phyloP scores from a whole-genome alignment of 1,140 invertebrate genomes.

The Ceratoteleas bidentatus region DNA sequence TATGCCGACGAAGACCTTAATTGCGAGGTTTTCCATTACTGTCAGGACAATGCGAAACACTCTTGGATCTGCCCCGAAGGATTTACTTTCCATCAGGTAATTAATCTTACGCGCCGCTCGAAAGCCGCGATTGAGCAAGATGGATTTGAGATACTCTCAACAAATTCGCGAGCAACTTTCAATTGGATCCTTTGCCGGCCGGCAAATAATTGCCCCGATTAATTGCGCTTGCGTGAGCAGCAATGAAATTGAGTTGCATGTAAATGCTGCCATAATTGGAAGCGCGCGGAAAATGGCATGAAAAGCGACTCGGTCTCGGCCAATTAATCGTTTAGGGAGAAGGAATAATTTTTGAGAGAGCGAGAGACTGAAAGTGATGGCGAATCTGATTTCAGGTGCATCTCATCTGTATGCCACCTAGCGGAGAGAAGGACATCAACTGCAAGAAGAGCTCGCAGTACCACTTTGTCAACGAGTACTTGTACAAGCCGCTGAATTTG shows the following conservation, averaged over 20 bases:
- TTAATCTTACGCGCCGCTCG: constrained; percentile 40
- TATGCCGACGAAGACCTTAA: constrained; percentile 94
- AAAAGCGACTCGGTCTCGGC: too few species aligned
- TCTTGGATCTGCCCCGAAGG: constrained; percentile 96
- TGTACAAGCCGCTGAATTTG: constrained; percentile 93
- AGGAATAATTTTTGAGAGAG: too few species aligned
- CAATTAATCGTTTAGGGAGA: too few species aligned
- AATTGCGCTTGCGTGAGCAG: neutral
- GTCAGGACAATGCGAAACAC: constrained; percentile 93
- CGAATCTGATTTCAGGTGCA: constrained; percentile 85
- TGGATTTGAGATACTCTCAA: constrained; percentile 39
- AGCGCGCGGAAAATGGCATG: too few species aligned
- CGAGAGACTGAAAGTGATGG: neutral
- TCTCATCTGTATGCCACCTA: constrained; percentile 95
- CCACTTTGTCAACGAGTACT: constrained; percentile 95
- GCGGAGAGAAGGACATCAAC: constrained; percentile 88
- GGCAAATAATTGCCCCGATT: constrained; percentile 27
- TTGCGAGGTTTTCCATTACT: constrained; percentile 97
- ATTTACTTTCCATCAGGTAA: constrained; percentile 94
- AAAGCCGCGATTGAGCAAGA: constrained; percentile 49
- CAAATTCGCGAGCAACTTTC: constrained; percentile 31
- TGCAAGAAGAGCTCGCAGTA: constrained; percentile 94
- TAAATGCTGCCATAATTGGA: neutral
- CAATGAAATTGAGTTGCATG: neutral
- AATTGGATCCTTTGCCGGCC: constrained; percentile 16